Base-by-base conservation (phyloP, 64 coral and sea anemone genomes). In the Montipora foliosa region DNA sequence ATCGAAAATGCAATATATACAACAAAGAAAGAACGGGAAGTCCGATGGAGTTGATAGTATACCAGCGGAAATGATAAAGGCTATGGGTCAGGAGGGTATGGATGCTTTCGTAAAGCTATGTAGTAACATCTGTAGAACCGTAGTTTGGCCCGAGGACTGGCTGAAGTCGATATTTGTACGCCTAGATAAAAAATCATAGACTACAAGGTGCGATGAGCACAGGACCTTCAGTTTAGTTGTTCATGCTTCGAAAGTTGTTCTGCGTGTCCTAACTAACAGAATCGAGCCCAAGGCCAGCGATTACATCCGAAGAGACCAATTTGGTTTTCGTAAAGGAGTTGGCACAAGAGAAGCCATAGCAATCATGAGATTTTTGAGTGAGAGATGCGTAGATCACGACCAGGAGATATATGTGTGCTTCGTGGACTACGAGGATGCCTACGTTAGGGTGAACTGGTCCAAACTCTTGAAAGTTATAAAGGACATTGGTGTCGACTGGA, bases 401-500 rank as follows among this genome's bases (percentile, higher is more conserved):
- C 49, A 82, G 49, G 58, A 82, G 13, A n/a, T 82, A 53, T 82
- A 52, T 82, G 79, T 82, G 16, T 82, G 79, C 49, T 82, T 57
- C 49, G 22, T 82, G 22, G 79, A 82, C 49, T 82, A 82, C 49
- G 79, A 50, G 49, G 57, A 82, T 15, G 79, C 49, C 22, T 82
- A 55, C 20, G 49, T 55, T 49, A 50, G 47, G 52, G 79, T 82
- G 49, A 52, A 59, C 20, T 59, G 22, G 15, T 16, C 47, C 22
- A 87, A 87, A 71, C 84, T 87, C 67, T 73, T 87, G 84, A 45
- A 87, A 87, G 84, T 87, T 68, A 0, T 74, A 60, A 87, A 85
- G 67, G 20, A 44, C 57, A 68, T 68, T 15, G 64, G 61, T 22
- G 29, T 87, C 47, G 57, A 61, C 19, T 44, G 44, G 58, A 55